Base-by-base conservation (phyloP, 2,888 invertebrate species). In the Microchrysa polita region DNA sequence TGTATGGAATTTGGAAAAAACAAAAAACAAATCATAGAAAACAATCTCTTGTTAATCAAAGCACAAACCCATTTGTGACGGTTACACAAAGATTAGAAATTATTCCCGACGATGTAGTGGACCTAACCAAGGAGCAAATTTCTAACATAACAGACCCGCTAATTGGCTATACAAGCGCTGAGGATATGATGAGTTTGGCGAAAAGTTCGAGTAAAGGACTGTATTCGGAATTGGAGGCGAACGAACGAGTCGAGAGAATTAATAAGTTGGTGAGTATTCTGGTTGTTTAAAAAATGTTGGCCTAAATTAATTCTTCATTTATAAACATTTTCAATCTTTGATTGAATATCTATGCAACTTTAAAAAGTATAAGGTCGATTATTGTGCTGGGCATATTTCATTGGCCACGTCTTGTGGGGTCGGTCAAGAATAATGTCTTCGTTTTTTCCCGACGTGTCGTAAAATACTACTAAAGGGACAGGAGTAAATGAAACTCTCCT, bases 151-250 rank as follows among this genome's bases (percentile, higher is more conserved):
- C 82, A 5, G 85, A 84, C 59, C 82, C 83, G 1, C 80, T 85
- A n/a, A 78, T 84, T 40, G 76, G 76, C 20, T 80, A 81, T 20
- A 77, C 80, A 0, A 80, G 79, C 77, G 92, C 93, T 80, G 95
- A 96, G 81, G 91, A 91, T 77, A 88, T 96, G 78, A 95, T 97
- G 87, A 92, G 93, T 74, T 89, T 93, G 78, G 97, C 97, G 18
- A 93, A 97, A 85, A 92, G 93, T 81, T 91, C 92, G 76, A 96
- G 97, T 60, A 92, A 91, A 81, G 91, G 91, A 80, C 89, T 97
- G 75, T 96, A 93, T 81, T 88, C 89, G 71, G 87, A 90, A 78
- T 86, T 94, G 78, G 87, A 90, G 20, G 88, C 91, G 2, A 87
- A 88, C 42, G 92, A 92, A 76, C 87, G 93, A 76, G 89, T 90